phyloP scores from a whole-genome alignment of 1,140 invertebrate species.

The Hylaeus anthracinus region DNA sequence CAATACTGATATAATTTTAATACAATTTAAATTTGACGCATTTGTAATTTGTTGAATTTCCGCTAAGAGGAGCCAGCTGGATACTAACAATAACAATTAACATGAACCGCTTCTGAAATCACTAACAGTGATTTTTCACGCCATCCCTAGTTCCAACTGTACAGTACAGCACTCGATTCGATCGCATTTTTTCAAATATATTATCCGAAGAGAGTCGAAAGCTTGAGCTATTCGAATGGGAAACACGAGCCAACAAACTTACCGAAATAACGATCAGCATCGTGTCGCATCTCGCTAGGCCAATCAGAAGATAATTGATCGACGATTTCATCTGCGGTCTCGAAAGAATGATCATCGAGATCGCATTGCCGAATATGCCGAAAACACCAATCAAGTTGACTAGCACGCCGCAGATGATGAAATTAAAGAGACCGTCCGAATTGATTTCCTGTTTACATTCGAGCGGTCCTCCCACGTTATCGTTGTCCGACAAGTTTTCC shows the following conservation, averaged over 20 bases:
- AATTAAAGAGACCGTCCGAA: slow-evolving; percentile 85
- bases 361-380: slow-evolving; percentile 93
- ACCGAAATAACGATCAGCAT: slow-evolving; percentile 91
- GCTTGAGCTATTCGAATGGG: background rate
- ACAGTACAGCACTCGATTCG: too few relatives aligned
- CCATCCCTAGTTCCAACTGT: too few relatives aligned
- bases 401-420: slow-evolving; percentile 91
- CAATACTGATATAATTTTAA: too few relatives aligned
- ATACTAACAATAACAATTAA: too few relatives aligned
- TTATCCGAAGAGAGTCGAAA: too few relatives aligned
- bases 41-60: too few relatives aligned
- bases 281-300: slow-evolving; percentile 94
- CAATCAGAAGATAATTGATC: slow-evolving; percentile 95
- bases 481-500: slow-evolving; percentile 41
- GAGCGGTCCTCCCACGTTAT: slow-evolving; percentile 23
- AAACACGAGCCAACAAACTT: slow-evolving; percentile 48
- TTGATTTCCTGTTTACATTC: slow-evolving; percentile 79
- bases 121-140: too few relatives aligned
- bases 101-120: too few relatives aligned
- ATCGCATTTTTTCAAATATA: too few relatives aligned
- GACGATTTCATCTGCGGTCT: slow-evolving; percentile 96
- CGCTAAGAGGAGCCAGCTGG: too few relatives aligned
- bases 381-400: slow-evolving; percentile 91
- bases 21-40: too few relatives aligned
- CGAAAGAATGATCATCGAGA: slow-evolving; percentile 94